Evolutionary conservation across 2,113 vertebrate species (phyloP).

Genomic region (Erythrocebus patas): DNA sequence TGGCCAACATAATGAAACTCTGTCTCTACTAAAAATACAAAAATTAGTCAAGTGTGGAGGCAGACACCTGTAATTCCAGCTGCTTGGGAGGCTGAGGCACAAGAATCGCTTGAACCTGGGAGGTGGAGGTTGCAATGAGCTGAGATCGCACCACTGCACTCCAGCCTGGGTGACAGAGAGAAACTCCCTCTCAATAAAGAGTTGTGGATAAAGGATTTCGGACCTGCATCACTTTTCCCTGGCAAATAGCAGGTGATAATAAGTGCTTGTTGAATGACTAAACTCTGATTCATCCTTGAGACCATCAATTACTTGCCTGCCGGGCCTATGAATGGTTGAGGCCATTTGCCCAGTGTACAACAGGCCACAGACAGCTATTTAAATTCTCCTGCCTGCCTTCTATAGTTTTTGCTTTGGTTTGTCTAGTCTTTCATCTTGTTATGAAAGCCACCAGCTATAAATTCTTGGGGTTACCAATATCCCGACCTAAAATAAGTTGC

Average conservation of each 20-base stretch:
- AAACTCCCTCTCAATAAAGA: not conserved
- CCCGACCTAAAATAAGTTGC: not conserved
- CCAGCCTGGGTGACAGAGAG: too few relatives aligned
- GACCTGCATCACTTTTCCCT: not conserved
- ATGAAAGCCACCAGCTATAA: not conserved
- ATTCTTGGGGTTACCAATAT: not conserved
- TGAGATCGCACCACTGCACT: too few relatives aligned
- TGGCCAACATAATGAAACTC: too few relatives aligned
- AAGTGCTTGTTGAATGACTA: not conserved
- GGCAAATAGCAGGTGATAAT: not conserved
- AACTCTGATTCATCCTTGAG: not conserved
- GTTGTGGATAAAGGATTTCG: not conserved
- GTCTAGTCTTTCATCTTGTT: not conserved
- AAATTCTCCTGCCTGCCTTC: not conserved
- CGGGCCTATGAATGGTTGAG: not conserved
- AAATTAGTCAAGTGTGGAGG: too few relatives aligned
- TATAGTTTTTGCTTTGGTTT: not conserved
- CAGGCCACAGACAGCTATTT: not conserved
- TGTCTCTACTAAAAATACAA: too few relatives aligned
- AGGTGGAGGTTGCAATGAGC: too few relatives aligned
- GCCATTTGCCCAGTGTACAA: not conserved
- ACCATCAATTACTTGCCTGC: not conserved
- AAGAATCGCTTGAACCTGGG: too few relatives aligned
- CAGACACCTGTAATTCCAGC: too few relatives aligned
- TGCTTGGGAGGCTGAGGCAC: too few relatives aligned